Evolutionary conservation across 2,888 invertebrate genomes (phyloP), one percentile per base, ranked within the genome.

Genomic region (Metopia argyrocephala): DNA sequence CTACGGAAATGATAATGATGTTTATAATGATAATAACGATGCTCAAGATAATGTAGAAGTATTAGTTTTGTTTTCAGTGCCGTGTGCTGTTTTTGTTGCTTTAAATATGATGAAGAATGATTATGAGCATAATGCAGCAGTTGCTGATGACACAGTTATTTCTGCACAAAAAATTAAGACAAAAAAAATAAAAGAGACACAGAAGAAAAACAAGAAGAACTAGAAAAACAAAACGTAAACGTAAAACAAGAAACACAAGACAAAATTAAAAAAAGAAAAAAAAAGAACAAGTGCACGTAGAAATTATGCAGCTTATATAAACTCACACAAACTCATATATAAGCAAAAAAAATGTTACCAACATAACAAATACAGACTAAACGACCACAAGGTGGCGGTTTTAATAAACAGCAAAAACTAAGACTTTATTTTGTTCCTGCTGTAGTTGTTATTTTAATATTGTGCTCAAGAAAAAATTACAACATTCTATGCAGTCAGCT

Each of bases 101-200:
- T n/a, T 27, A 12, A 12, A 27, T 23, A 28, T 65, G 25, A 61
- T 61, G 54, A 78, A 54, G 21, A 5, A 21, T 68, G 56, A 62
- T 73, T 38, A 57, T 57, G 74, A 69, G 52, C 52, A 61, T 48
- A 70, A 28, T 70, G 79, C 85, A 84, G 84, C 84, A 78, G 81
- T 74, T 86, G 86, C 85, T 85, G 84, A 86, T 86, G 86, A 87
- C 86, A 86, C 85, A 87, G 83, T 84, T 79, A 48, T 70, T 75
- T 65, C 66, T 71, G 71, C 71, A 66, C 61, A 73, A 38, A 38
- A 78, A 54, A 28, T 20, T 21, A 27, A 27, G n/a, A 56, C 7
- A 12, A 23, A 52, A 15, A 52, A 15, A 52, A 9, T 7, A 15
- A 25, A 15, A 54, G 12, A 21, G 25, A 56, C 18, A n/a, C 18